Evolutionary conservation across 2,888 invertebrate genomes (phyloP).

Genomic region (Flexamia atlantica): DNA sequence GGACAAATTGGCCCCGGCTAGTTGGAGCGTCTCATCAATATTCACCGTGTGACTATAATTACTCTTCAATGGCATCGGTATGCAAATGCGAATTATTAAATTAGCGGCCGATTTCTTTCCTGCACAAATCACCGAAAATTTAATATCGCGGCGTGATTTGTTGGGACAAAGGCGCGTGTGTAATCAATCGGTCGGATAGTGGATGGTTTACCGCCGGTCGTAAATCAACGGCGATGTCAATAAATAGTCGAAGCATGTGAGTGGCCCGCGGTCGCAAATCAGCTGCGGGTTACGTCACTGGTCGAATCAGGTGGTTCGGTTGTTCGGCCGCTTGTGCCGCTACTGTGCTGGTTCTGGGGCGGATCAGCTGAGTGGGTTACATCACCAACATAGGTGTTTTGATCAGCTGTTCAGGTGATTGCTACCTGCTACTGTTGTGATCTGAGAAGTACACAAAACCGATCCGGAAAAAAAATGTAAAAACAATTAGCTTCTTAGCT

Average conservation of each 20-base stretch:
- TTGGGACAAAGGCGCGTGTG: conserved; percentile 20
- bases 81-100: conserved; percentile 44
- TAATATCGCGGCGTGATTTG: conserved; percentile 1
- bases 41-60: conserved; percentile 24
- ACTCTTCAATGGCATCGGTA: conserved; percentile 35
- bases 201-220: conserved; percentile 33
- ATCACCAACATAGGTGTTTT: no score
- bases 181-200: conserved; percentile 33
- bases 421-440: no score
- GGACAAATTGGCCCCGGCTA: conserved; percentile 27
- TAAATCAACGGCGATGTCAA: conserved; percentile 39
- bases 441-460: no score
- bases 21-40: not conserved
- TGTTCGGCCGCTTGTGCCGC: not conserved
- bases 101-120: conserved; percentile 48
- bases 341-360: conserved; percentile 24
- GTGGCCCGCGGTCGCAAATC: conserved; percentile 46
- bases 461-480: no score
- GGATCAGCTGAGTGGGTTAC: no score
- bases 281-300: conserved; percentile 37
- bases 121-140: conserved; percentile 50
- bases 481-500: no score
- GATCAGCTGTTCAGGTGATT: no score
- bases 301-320: conserved; percentile 32
- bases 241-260: conserved; percentile 39